Evolutionary conservation across 2,797 vertebrate species (phyloP).

Genomic region (Galaxias olidus): DNA sequence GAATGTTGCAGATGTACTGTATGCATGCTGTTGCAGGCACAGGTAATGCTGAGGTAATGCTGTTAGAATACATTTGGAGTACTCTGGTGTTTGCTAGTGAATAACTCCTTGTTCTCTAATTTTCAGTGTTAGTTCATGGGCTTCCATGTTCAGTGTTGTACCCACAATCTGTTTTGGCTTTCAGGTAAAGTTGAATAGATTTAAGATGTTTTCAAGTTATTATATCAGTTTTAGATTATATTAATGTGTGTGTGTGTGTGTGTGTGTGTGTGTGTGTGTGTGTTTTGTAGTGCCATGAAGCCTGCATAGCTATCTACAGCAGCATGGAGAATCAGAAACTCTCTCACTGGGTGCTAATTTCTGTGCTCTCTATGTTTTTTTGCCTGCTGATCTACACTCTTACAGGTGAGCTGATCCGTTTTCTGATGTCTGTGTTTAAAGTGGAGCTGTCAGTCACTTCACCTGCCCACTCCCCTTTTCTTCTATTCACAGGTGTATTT

Average conservation of each 20-base stretch:
- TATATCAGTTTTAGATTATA: too few relatives aligned
- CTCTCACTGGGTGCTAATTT: slow-evolving; percentile 86
- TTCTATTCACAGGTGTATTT: slow-evolving; percentile 88
- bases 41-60: too few relatives aligned
- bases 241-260: slow-evolving; percentile 9
- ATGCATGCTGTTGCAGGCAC: neutral
- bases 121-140: slow-evolving; percentile 76
- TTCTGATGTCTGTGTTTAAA: too few relatives aligned
- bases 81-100: neutral
- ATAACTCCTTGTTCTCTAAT: too few relatives aligned
- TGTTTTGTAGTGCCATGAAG: slow-evolving; percentile 88
- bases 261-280: neutral
- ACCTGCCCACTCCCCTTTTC: neutral
- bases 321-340: slow-evolving; percentile 88
- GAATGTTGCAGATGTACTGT: neutral
- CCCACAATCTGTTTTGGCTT: slow-evolving; percentile 98
- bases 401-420: slow-evolving; percentile 90
- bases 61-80: too few relatives aligned
- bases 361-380: slow-evolving; percentile 85
- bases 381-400: slow-evolving; percentile 91
- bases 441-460: too few relatives aligned
- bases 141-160: slow-evolving; percentile 85
- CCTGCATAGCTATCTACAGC: slow-evolving; percentile 89
- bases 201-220: too few relatives aligned
- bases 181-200: too few relatives aligned